Evolutionary conservation across 2,113 vertebrate genomes (phyloP).

Genomic region (Brachyhypopomus occidentalis): DNA sequence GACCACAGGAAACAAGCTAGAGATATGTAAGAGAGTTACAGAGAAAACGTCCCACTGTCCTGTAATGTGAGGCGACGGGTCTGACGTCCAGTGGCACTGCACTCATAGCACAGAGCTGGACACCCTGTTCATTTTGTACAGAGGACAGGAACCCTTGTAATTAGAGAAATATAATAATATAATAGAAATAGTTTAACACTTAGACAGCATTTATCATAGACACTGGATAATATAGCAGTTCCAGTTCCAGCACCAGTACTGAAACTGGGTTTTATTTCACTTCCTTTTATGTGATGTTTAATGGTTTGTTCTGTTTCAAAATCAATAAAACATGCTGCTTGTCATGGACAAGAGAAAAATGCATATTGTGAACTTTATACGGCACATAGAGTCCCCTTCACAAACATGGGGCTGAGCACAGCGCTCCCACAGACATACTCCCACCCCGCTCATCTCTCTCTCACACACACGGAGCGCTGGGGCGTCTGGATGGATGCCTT

Average conservation of each 20-base stretch:
- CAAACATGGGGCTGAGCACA: slow-evolving; percentile 15
- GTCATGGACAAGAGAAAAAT: slow-evolving; percentile 8
- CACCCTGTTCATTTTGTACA: no score
- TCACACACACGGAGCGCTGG: slow-evolving; percentile 1
- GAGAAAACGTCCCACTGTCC: no score
- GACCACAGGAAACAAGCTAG: no score
- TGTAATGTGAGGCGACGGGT: no score
- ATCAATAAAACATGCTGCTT: slow-evolving; percentile 2
- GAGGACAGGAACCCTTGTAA: no score
- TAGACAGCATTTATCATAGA: not conserved
- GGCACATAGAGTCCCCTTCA: not conserved
- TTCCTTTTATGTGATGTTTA: not conserved
- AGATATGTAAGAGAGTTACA: no score
- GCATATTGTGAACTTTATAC: not conserved
- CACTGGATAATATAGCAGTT: not conserved
- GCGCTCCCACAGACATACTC: slow-evolving; percentile 19
- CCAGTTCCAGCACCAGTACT: not conserved
- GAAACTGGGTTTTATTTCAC: not conserved
- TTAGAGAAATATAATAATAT: no score
- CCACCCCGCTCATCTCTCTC: not conserved
- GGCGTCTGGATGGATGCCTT: no score
- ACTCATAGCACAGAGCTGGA: no score
- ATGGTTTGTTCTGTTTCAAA: not conserved
- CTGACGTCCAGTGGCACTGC: no score
- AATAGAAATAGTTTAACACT: not conserved